phyloP scores from a whole-genome alignment of 2,888 invertebrate genomes.

The Mylabris sibirica region DNA sequence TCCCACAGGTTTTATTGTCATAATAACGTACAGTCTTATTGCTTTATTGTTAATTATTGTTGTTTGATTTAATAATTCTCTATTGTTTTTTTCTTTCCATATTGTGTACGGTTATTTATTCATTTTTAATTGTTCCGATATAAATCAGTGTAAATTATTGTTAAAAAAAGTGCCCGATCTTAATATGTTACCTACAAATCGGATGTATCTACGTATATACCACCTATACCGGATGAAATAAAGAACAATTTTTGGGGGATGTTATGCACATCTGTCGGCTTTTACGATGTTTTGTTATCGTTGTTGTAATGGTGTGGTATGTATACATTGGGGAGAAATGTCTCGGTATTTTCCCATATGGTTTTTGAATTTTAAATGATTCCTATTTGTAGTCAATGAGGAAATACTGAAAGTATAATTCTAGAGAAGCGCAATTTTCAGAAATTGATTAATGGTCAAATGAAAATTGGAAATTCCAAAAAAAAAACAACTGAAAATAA shows the following conservation, averaged over 20 bases:
- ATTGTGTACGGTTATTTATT: background rate
- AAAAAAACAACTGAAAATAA: no score
- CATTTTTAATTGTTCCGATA: background rate
- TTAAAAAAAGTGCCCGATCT: background rate
- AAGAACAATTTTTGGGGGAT: conserved; percentile 2
- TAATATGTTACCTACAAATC: background rate
- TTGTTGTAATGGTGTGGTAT: background rate
- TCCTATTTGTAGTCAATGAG: background rate
- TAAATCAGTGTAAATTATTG: background rate
- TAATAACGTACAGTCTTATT: background rate
- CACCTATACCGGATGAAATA: background rate
- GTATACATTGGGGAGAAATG: conserved; percentile 1
- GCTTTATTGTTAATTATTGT: conserved; percentile 9
- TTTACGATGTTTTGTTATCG: background rate
- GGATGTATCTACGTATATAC: no score
- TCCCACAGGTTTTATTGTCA: conserved; percentile 10
- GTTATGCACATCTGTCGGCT: conserved; percentile 9
- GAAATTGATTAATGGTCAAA: no score
- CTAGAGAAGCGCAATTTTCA: background rate
- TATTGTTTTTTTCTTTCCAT: background rate
- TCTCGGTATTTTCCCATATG: conserved; percentile 10
- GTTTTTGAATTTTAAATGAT: background rate
- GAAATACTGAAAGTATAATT: background rate
- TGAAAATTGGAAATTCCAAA: background rate
- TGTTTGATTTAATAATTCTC: conserved; percentile 5